Evolutionary conservation across 2,113 vertebrate genomes (phyloP).

Genomic region (Cepphus grylle): DNA sequence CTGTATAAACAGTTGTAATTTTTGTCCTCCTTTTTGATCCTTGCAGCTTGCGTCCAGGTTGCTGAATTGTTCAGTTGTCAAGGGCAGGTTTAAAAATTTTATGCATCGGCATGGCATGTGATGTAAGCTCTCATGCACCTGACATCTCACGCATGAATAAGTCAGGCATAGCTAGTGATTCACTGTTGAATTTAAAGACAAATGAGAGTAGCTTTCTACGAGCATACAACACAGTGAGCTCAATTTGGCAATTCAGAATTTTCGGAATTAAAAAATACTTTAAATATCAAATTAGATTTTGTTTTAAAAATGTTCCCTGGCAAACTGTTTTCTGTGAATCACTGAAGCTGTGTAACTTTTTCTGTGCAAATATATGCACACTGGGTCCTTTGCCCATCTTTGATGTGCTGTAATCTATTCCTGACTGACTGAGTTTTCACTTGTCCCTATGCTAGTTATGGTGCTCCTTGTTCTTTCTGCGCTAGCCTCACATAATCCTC

Average conservation of each 20-base stretch:
- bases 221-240: not conserved
- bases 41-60: slow-evolving; percentile 43
- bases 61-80: slow-evolving; percentile 54
- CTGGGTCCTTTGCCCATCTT: not conserved
- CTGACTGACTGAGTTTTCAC: not conserved
- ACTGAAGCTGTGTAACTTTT: not conserved
- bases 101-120: slow-evolving; percentile 39
- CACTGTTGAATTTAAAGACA: slow-evolving; percentile 28
- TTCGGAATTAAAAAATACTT: not conserved
- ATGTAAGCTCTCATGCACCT: slow-evolving; percentile 59
- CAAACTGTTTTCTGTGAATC: not conserved
- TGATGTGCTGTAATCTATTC: not conserved
- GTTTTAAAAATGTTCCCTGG: not conserved
- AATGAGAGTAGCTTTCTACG: not conserved
- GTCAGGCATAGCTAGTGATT: slow-evolving; percentile 25
- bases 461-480: not conserved
- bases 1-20: slow-evolving; percentile 49
- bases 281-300: not conserved
- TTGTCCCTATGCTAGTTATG: not conserved
- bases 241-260: not conserved
- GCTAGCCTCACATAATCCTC: not conserved
- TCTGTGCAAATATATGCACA: not conserved
- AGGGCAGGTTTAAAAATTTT: slow-evolving; percentile 66
- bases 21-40: slow-evolving; percentile 56
- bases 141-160: slow-evolving; percentile 45